Evolutionary conservation across 2,797 vertebrate species (phyloP).

Genomic region (Cygnus olor): DNA sequence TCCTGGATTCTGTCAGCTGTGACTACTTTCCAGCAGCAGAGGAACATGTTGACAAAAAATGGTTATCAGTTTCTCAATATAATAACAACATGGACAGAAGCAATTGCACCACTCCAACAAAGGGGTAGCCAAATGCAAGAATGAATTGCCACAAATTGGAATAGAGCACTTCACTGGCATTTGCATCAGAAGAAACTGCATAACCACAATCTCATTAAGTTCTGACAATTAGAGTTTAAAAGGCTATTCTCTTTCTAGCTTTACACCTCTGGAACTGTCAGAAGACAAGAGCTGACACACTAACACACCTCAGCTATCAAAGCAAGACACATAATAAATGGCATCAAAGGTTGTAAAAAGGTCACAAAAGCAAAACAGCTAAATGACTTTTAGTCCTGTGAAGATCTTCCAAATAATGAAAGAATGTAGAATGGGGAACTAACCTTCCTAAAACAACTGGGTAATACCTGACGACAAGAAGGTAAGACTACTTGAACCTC

Average conservation of each 20-base stretch:
- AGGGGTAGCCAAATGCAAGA: background rate
- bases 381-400: background rate
- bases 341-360: background rate
- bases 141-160: background rate
- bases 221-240: background rate
- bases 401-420: background rate
- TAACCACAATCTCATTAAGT: background rate
- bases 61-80: background rate
- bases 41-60: background rate
- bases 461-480: background rate
- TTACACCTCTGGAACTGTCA: background rate
- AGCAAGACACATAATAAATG: background rate
- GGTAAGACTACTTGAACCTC: background rate
- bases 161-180: background rate
- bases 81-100: background rate
- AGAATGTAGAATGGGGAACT: background rate
- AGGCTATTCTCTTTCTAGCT: background rate
- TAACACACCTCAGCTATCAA: background rate
- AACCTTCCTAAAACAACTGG: background rate
- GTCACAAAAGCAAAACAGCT: background rate
- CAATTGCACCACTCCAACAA: background rate
- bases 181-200: background rate
- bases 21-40: background rate
- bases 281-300: background rate
- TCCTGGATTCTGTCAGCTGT: background rate